These are phyloP conservation scores for Lipophrys pholis DNA, from an alignment of 2,113 vertebrate genomes.

Conservation along the genomic window DNA sequence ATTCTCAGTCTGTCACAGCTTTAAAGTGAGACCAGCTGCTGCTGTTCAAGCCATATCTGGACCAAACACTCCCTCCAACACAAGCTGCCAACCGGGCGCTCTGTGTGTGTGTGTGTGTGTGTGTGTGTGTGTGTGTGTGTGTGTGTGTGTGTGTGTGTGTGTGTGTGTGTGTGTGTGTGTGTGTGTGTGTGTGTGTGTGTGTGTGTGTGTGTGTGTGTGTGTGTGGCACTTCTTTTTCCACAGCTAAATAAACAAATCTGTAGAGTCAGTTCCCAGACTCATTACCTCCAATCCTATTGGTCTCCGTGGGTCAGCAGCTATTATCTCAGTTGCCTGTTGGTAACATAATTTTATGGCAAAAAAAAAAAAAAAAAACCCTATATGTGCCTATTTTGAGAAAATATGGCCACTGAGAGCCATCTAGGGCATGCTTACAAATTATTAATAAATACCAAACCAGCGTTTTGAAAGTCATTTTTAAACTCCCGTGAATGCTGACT, in stretches of 20 bases:
- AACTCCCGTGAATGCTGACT: slow-evolving; percentile 31
- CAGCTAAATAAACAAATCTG: slow-evolving; percentile 62
- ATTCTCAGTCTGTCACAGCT: slow-evolving; percentile 40
- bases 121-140: slow-evolving; percentile 16
- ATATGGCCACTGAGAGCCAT: background rate
- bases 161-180: slow-evolving; percentile 15
- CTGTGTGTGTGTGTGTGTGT: slow-evolving; percentile 4
- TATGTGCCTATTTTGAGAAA: slow-evolving; percentile 1
- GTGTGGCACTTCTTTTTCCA: slow-evolving; percentile 28
- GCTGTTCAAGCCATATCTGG: slow-evolving; percentile 36
- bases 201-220: slow-evolving; percentile 22
- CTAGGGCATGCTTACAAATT: slow-evolving; percentile 21
- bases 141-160: slow-evolving; percentile 21
- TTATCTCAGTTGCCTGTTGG: slow-evolving; percentile 39
- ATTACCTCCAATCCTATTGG: slow-evolving; percentile 58
- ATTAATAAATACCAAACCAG: slow-evolving; percentile 39
- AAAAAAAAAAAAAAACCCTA: slow-evolving; percentile 6
- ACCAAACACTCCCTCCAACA: slow-evolving; percentile 24
- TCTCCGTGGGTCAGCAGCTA: slow-evolving; percentile 47
- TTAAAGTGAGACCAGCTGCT: slow-evolving; percentile 59
- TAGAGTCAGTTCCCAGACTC: slow-evolving; percentile 51
- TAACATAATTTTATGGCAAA: slow-evolving; percentile 14
- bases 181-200: slow-evolving; percentile 22
- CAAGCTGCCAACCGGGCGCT: slow-evolving; percentile 28
- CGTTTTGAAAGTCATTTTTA: slow-evolving; percentile 44